Evolutionary conservation across 92 coral and sea anemone species (phyloP), one percentile per base, ranked within the genome.

Genomic region (Nematostella vectensis): DNA sequence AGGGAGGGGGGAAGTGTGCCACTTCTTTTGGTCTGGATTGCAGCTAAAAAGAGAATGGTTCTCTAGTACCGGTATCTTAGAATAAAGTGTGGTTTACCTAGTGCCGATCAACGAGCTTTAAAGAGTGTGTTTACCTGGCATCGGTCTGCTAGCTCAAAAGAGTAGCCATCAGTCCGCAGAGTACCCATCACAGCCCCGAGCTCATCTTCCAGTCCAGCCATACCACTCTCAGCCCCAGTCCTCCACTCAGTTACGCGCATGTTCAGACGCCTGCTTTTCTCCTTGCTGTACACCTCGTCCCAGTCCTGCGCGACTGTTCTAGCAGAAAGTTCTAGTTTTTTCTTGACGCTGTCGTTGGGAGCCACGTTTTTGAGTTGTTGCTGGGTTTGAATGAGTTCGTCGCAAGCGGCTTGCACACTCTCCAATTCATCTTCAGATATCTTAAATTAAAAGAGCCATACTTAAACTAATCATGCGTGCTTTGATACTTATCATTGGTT

Each of bases 121-220:
- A n/a, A n/a, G n/a, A n/a, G n/a, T n/a, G n/a, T n/a, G n/a, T 58
- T 25, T 66, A 85, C 95, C 88, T 76, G 65, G 37, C 79, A 85
- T 12, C 77, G 72, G 48, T 67, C 65, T 25, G 69, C 77, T 61
- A 85, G 54, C 4, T 80, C 95, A 59, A 50, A 59, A 25, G 69
- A 78, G 57, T 75, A 85, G 3, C 95, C 95, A 26, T 75, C 69
- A 38, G 39, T 54, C 20, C 61, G 75, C 11, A 85, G 62, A 11
- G 53, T 52, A 21, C 66, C 65, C 43, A 65, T 71, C 58, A 80
- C 63, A 33, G 76, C 73, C 10, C 47, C 60, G 65, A 70, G 57
- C 57, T 85, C 95, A 48, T 71, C 30, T 27, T 45, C 55, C 25
- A 83, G 47, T 12, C 37, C 68, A 36, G 61, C 53, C 76, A 88